These are phyloP conservation scores for Ganaspis sp. DNA, from an alignment of 1,140 invertebrate species.

Conservation along the genomic window DNA sequence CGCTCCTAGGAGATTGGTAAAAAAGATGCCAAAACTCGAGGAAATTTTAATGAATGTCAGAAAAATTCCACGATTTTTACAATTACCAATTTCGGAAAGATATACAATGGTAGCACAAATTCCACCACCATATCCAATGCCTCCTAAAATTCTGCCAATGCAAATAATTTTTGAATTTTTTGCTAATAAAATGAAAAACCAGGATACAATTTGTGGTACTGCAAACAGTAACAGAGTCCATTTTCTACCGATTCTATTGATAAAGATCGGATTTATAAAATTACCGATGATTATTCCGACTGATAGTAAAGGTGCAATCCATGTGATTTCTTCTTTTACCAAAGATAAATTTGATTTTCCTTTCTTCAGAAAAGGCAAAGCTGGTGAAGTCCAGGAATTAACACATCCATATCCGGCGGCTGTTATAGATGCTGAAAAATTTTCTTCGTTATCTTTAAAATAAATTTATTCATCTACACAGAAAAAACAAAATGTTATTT, in stretches of 20 bases:
- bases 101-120: not conserved
- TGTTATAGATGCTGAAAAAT: not conserved
- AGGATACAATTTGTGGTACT: not conserved
- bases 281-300: not conserved
- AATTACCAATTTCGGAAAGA: not conserved
- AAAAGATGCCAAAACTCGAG: not conserved
- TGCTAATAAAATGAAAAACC: not conserved
- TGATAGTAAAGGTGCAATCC: not conserved
- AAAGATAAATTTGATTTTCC: not conserved
- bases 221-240: not conserved
- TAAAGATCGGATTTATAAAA: not conserved
- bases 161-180: not conserved
- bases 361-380: not conserved
- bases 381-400: not conserved
- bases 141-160: not conserved
- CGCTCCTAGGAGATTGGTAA: not conserved
- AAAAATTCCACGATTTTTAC: not conserved
- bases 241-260: not conserved
- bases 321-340: not conserved
- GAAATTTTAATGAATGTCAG: not conserved
- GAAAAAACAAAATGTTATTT: no score
- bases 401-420: not conserved
- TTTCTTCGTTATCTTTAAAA: not conserved
- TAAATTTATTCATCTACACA: not conserved
- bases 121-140: constrained; percentile 6